phyloP scores from a whole-genome alignment of 1,140 invertebrate genomes.

The Thrips palmi region DNA sequence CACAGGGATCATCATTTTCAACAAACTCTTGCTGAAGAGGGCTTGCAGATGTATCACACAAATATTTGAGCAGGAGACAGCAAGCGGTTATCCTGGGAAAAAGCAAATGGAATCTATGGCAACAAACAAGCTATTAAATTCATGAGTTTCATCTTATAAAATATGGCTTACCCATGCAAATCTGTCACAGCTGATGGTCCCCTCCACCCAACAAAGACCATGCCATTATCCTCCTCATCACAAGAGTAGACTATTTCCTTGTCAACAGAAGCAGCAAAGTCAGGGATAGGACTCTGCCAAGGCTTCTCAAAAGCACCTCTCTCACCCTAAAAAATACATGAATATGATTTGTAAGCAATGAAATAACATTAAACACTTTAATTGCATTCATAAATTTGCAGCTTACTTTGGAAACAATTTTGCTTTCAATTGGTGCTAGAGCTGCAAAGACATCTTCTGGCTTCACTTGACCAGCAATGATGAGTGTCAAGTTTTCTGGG shows the following conservation, averaged over 20 bases:
- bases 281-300: conserved; percentile 53
- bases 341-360: neutral
- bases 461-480: conserved; percentile 65
- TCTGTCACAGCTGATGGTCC: conserved; percentile 48
- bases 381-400: neutral
- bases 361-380: neutral
- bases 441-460: conserved; percentile 56
- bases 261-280: conserved; percentile 31
- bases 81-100: conserved; percentile 33
- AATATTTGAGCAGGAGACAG: conserved; percentile 59
- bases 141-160: neutral
- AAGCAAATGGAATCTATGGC: conserved; percentile 17
- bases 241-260: conserved; percentile 47
- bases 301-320: conserved; percentile 43
- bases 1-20: conserved; percentile 62
- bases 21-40: conserved; percentile 71
- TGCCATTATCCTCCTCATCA: conserved; percentile 70
- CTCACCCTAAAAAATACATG: conserved; percentile 26
- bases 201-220: conserved; percentile 62
- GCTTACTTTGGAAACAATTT: conserved; percentile 52
- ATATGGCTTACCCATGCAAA: conserved; percentile 25
- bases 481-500: conserved; percentile 73
- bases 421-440: conserved; percentile 52
- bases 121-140: neutral
- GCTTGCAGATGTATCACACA: conserved; percentile 66